Conservation (phyloP, 2,113 vertebrate genomes). For the Thalassarche chlororhynchos region DNA sequence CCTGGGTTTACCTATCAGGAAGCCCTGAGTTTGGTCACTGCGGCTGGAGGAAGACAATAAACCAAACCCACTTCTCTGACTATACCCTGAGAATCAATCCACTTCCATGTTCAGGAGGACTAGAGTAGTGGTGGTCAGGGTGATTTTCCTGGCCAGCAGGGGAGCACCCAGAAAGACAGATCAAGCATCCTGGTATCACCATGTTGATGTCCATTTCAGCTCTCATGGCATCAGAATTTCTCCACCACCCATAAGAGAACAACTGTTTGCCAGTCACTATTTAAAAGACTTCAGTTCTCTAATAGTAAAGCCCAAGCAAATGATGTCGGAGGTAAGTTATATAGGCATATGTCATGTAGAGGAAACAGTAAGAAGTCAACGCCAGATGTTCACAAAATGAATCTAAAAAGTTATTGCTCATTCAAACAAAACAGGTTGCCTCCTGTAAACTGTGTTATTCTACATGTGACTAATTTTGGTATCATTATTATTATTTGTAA, state of each 20-base stretch:
- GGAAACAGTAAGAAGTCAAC: not conserved
- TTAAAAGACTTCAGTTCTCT: not conserved
- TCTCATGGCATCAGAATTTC: fast-evolving
- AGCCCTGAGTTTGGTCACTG: not conserved
- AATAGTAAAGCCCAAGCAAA: not conserved
- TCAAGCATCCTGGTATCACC: not conserved
- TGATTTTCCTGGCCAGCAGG: not conserved
- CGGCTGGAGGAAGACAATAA: not conserved
- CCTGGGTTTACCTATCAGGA: not conserved
- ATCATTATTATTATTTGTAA: not conserved
- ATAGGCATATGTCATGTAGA: not conserved
- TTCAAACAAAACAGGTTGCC: not conserved
- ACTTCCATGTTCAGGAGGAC: not conserved
- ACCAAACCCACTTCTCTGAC: not conserved
- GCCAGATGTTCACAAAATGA: not conserved
- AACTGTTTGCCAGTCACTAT: not conserved
- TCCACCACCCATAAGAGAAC: not conserved
- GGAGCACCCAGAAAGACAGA: not conserved
- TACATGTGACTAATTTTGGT: not conserved
- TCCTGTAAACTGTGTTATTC: not conserved
- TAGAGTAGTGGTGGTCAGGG: not conserved
- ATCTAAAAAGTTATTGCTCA: not conserved
- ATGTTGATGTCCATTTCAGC: not conserved
- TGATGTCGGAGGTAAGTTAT: not conserved
- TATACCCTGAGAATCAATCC: not conserved